Evolutionary conservation across 2,888 invertebrate species (phyloP).

Genomic region (Baronia brevicornis): DNA sequence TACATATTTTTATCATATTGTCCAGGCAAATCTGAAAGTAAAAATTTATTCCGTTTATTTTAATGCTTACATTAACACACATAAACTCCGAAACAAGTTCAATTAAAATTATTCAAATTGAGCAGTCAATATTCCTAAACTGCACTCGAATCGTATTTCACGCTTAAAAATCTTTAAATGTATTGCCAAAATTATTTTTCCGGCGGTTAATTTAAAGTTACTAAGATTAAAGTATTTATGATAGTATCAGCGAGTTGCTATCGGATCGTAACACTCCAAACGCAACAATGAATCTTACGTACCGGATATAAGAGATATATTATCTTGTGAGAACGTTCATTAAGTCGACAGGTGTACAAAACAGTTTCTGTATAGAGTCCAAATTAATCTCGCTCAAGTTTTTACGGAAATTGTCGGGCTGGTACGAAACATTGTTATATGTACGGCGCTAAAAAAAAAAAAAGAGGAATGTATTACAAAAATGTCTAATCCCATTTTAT

Average conservation of each 20-base stretch:
- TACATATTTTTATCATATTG: constrained; percentile 7
- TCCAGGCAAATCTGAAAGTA: too few relatives aligned
- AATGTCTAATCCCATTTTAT: constrained; percentile 36
- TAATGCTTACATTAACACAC: too few relatives aligned
- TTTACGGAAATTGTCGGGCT: constrained; percentile 15
- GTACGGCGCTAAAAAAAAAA: constrained; percentile 16
- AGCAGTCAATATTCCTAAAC: neutral
- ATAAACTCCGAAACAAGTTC: neutral
- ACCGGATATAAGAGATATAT: neutral
- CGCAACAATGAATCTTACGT: constrained; percentile 1
- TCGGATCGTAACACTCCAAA: constrained; percentile 3
- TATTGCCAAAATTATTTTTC: constrained; percentile 14
- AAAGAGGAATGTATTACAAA: constrained; percentile 21
- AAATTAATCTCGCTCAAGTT: constrained; percentile 15
- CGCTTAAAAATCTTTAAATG: constrained; percentile 11
- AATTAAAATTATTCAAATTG: constrained; percentile 4
- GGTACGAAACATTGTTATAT: constrained; percentile 17
- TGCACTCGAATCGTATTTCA: constrained; percentile 4
- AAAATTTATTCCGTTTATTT: constrained; percentile 12
- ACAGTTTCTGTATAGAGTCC: constrained; percentile 17
- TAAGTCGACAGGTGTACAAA: constrained; percentile 18
- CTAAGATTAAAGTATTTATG: constrained; percentile 16
- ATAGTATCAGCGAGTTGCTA: constrained; percentile 15
- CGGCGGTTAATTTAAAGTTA: constrained; percentile 14
- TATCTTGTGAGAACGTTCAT: constrained; percentile 1